A percentile compares a stretch with the other conserved stretches of the same genome.
Evolutionary conservation across 2,888 invertebrate genomes (phyloP).

Genomic region (Orchestes rusci): DNA sequence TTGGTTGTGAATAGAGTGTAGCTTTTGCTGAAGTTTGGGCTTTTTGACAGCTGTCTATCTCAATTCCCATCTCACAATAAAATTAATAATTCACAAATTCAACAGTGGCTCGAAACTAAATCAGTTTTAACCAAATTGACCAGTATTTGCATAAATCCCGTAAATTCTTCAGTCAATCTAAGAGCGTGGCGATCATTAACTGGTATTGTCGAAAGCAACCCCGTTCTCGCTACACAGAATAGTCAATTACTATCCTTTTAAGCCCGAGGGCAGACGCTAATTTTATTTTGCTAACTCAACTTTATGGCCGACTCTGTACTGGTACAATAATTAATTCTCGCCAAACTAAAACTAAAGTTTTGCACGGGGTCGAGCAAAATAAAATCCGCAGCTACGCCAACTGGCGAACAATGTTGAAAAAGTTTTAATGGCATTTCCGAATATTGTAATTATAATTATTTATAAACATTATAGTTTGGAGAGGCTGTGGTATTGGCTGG

Average conservation of each 20-base stretch:
- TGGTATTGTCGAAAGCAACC: conserved; percentile 23
- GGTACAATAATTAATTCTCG: conserved; percentile 25
- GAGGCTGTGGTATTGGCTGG: too few relatives aligned
- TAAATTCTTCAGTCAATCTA: conserved; percentile 24
- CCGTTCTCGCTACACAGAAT: conserved; percentile 23
- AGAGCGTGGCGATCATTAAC: conserved; percentile 26
- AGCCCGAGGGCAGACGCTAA: conserved; percentile 23
- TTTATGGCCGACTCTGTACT: conserved; percentile 24
- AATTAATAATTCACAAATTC: conserved; percentile 7
- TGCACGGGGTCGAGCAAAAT: too few relatives aligned
- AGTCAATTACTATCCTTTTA: conserved; percentile 27
- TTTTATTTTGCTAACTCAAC: conserved; percentile 25
- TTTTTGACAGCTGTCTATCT: too few relatives aligned
- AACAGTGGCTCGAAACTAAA: conserved; percentile 10
- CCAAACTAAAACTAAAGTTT: conserved; percentile 24
- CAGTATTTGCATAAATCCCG: conserved; percentile 25
- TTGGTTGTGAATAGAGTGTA: too few relatives aligned
- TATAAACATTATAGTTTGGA: conserved; percentile 1
- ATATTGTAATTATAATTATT: conserved; percentile 15
- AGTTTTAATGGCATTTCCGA: conserved; percentile 21
- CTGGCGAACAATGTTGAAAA: conserved; percentile 2
- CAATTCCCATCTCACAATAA: too few relatives aligned
- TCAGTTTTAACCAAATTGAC: conserved; percentile 18
- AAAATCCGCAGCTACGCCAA: too few relatives aligned
- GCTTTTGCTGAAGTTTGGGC: too few relatives aligned